These are phyloP conservation scores for Chaenocephalus aceratus DNA, from an alignment of 2,113 vertebrate genomes.

Conservation along the genomic window DNA sequence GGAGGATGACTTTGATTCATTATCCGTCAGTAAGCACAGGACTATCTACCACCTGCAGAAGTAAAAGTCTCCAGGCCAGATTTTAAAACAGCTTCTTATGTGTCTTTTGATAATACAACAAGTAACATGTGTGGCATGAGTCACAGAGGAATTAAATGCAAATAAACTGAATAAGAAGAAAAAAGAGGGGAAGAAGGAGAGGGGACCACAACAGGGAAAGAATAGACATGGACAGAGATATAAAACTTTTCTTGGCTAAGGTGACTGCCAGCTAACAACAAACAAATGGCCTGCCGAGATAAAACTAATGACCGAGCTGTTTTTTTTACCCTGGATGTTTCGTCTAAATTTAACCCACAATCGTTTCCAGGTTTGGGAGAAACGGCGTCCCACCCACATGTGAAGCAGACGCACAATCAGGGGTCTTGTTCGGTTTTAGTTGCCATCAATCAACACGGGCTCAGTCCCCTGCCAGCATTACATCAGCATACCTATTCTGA, in stretches of 20 bases:
- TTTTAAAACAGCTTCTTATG: slow-evolving; percentile 37
- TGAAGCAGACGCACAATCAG: slow-evolving; percentile 52
- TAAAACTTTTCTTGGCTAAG: slow-evolving; percentile 66
- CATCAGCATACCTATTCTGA: slow-evolving; percentile 70
- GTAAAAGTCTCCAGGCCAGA: not conserved
- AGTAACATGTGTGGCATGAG: slow-evolving; percentile 30
- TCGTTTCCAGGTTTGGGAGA: slow-evolving; percentile 71
- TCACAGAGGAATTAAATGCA: slow-evolving; percentile 26
- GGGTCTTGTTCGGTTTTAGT: slow-evolving; percentile 54
- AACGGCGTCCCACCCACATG: slow-evolving; percentile 67
- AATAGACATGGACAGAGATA: slow-evolving; percentile 65
- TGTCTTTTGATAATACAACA: slow-evolving; percentile 38
- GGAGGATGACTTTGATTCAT: too few species aligned
- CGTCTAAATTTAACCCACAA: slow-evolving; percentile 74
- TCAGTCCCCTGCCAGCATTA: slow-evolving; percentile 65
- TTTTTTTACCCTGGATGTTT: slow-evolving; percentile 52
- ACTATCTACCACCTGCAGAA: not conserved
- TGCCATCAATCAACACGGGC: slow-evolving; percentile 66
- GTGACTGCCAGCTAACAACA: slow-evolving; percentile 52
- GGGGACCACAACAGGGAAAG: slow-evolving; percentile 20
- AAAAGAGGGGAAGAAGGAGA: slow-evolving; percentile 3
- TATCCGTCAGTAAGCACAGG: too few species aligned
- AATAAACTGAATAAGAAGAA: slow-evolving; percentile 25
- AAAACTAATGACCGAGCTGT: slow-evolving; percentile 63
- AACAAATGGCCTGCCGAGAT: slow-evolving; percentile 53